These are phyloP conservation scores for Eunapius fragilis DNA, from an alignment of 37 sponge, comb jelly and placozoan species.

Conservation along the genomic window DNA sequence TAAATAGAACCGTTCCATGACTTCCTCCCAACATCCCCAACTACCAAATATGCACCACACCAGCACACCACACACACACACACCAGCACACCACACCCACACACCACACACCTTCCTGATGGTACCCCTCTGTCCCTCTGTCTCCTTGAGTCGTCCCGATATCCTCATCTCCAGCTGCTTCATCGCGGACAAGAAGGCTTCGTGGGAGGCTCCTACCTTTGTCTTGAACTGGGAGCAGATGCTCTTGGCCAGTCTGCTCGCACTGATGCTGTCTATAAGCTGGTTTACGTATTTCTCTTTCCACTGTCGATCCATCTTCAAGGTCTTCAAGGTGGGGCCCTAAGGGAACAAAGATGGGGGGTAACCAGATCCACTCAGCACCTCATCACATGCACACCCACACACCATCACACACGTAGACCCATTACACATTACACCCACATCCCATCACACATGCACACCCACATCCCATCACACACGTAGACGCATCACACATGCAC, in stretches of 20 bases:
- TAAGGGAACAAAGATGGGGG: background rate
- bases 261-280: conserved; percentile 72
- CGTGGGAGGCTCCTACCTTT: conserved; percentile 77
- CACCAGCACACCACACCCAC: background rate
- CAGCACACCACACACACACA: background rate
- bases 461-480: background rate
- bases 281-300: conserved; percentile 72
- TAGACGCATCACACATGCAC: background rate
- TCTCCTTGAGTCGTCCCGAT: conserved; percentile 80
- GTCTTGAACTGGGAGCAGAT: conserved; percentile 84
- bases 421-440: background rate
- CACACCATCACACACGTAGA: no score
- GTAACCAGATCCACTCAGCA: background rate
- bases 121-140: conserved; percentile 71
- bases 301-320: conserved; percentile 74
- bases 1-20: no score
- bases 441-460: background rate
- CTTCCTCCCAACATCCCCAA: background rate
- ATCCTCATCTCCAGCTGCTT: conserved; percentile 80
- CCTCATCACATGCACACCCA: no score
- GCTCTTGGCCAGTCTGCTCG: conserved; percentile 77
- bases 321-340: conserved; percentile 55
- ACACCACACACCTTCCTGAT: conserved; percentile 82
- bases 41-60: background rate
- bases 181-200: conserved; percentile 78